Conservation (phyloP, 2,888 invertebrate genomes). For the Harpalus rubripes region DNA sequence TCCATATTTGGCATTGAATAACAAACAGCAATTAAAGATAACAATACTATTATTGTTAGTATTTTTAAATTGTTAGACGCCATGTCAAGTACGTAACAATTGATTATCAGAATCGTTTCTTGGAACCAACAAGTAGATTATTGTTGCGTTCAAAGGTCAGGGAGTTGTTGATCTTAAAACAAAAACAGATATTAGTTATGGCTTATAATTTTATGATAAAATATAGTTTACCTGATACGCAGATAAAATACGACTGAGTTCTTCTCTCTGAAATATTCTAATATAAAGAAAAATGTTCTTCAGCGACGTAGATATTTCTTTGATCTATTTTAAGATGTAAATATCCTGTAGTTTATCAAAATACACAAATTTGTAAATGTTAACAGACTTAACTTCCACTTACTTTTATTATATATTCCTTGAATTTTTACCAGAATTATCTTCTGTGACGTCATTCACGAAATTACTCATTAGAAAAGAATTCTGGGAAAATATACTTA, state of each 20-base stretch:
- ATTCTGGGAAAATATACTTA: background rate
- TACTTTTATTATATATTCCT: background rate
- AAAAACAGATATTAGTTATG: background rate
- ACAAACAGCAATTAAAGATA: background rate
- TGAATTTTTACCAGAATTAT: background rate
- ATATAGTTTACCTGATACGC: background rate
- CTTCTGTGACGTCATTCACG: background rate
- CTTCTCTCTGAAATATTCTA: background rate
- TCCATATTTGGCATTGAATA: background rate
- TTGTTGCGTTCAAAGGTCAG: background rate
- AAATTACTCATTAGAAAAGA: background rate
- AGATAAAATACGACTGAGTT: background rate
- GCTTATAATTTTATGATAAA: background rate
- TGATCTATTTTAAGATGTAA: conserved; percentile 19
- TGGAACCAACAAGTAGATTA: conserved; percentile 5
- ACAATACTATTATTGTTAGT: background rate
- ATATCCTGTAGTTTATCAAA: background rate
- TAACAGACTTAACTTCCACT: background rate
- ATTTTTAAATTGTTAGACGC: conserved; percentile 16
- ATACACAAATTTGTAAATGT: conserved; percentile 8
- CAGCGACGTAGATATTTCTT: conserved; percentile 1
- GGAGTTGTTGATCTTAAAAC: conserved; percentile 13
- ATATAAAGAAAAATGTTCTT: background rate
- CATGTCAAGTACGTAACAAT: conserved; percentile 22
- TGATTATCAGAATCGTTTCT: background rate